Conservation (phyloP, 2,888 invertebrate species). For the Pyrochroa serraticornis region DNA sequence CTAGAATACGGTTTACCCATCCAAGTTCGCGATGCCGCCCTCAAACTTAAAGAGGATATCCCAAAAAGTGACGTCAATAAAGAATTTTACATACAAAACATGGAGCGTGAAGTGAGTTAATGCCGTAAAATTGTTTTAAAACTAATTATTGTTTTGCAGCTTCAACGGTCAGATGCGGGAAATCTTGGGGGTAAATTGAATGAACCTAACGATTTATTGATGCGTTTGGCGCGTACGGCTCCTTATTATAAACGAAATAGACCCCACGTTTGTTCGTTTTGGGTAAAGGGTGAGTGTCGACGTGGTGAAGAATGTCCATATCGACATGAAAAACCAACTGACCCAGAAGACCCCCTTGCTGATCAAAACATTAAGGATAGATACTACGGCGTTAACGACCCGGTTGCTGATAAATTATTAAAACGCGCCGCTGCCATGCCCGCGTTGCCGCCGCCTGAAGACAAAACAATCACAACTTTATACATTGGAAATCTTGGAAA, state of each 20-base stretch:
- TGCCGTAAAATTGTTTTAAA: neutral
- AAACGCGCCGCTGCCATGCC: constrained; percentile 92
- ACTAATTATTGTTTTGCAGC: constrained; percentile 36
- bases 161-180: constrained; percentile 53
- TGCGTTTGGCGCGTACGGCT: constrained; percentile 87
- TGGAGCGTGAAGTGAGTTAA: constrained; percentile 74
- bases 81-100: constrained; percentile 91
- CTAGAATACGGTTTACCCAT: constrained; percentile 89
- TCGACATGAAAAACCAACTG: constrained; percentile 93
- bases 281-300: constrained; percentile 98
- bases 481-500: constrained; percentile 97
- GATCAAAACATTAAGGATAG: constrained; percentile 95
- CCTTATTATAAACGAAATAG: constrained; percentile 95
- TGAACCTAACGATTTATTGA: constrained; percentile 79
- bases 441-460: constrained; percentile 93
- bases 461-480: constrained; percentile 92
- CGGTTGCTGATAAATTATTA: constrained; percentile 93
- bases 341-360: constrained; percentile 94
- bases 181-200: constrained; percentile 75
- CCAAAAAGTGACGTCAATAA: constrained; percentile 95
- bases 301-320: constrained; percentile 97
- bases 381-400: constrained; percentile 95
- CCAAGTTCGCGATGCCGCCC: constrained; percentile 83
- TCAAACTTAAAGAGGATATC: constrained; percentile 88
- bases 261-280: constrained; percentile 96